Evolutionary conservation across 2,113 vertebrate genomes (phyloP).

Genomic region (Hylia prasina): DNA sequence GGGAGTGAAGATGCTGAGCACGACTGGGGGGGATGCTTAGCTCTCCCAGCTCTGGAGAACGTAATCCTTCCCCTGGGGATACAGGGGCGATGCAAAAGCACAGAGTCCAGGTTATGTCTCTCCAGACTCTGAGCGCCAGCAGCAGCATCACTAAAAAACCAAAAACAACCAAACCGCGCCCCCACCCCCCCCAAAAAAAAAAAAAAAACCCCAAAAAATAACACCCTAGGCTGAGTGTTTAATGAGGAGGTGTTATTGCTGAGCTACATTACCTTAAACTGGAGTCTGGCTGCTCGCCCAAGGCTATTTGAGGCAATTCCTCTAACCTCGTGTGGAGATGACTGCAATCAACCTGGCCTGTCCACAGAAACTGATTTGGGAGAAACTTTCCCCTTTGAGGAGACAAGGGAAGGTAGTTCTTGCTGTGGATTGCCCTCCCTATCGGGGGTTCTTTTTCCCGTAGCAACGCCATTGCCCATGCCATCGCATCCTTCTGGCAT

Average conservation of each 20-base stretch:
- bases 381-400: background rate
- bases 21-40: background rate
- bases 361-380: background rate
- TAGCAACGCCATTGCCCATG: background rate
- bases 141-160: fast-evolving
- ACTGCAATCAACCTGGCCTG: background rate
- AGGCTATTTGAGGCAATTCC: fast-evolving
- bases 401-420: background rate
- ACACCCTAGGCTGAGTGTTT: fast-evolving
- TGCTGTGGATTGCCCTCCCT: background rate
- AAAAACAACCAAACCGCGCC: no score
- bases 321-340: background rate
- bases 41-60: background rate
- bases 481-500: no score
- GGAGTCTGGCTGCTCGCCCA: background rate
- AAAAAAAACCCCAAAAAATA: no score
- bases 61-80: background rate
- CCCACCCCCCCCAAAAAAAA: no score
- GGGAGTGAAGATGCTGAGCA: background rate
- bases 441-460: fast-evolving
- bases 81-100: fast-evolving
- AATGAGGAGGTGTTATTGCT: background rate
- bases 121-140: background rate
- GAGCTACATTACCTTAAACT: background rate
- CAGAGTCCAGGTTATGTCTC: background rate